Conservation (phyloP, 2,797 vertebrate genomes). For the Spinus pinus region DNA sequence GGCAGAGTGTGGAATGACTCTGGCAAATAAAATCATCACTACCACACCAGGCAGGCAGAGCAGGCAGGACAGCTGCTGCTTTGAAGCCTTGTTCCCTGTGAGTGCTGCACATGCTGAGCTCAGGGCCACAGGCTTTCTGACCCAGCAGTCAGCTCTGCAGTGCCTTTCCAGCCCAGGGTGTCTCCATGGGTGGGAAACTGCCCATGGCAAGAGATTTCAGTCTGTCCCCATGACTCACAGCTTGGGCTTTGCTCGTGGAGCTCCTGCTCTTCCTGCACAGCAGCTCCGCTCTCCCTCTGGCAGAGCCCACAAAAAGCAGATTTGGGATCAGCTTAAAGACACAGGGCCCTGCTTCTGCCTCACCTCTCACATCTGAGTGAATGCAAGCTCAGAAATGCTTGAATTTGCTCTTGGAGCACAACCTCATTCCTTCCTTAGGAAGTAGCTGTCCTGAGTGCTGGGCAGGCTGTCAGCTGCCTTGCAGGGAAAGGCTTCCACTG, state of each 20-base stretch:
- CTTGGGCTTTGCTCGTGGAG: neutral
- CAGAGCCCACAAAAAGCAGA: neutral
- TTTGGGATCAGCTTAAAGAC: neutral
- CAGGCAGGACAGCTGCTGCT: neutral
- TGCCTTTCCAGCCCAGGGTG: neutral
- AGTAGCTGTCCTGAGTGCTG: conserved; percentile 43
- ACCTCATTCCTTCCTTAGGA: neutral
- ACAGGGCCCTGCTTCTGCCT: neutral
- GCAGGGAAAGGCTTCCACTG: neutral
- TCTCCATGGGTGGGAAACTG: neutral
- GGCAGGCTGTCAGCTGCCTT: neutral
- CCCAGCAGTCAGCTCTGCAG: neutral
- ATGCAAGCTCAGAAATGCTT: neutral
- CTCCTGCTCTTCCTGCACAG: neutral
- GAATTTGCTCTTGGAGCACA: neutral
- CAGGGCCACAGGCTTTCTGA: accelerated
- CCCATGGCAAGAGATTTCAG: neutral
- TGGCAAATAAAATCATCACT: neutral
- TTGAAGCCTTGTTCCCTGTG: neutral
- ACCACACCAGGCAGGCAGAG: neutral
- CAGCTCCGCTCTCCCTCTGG: neutral
- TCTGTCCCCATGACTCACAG: neutral
- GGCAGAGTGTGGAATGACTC: neutral
- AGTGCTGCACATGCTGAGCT: neutral
- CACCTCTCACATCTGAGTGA: neutral